These are phyloP conservation scores for Ardeotis arabs DNA, from an alignment of 2,113 vertebrate genomes.

Conservation along the genomic window DNA sequence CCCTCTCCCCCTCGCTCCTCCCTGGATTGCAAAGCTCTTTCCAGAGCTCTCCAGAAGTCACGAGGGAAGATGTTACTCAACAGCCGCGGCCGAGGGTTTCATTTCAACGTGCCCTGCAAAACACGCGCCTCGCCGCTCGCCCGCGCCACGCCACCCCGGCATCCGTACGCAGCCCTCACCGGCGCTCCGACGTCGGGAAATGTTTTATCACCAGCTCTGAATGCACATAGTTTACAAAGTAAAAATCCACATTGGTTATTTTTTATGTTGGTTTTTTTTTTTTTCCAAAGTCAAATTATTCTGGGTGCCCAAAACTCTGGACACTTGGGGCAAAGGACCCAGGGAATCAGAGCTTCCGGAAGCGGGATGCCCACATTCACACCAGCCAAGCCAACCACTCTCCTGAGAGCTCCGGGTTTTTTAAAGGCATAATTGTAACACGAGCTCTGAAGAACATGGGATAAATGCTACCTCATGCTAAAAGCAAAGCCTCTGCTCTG, in stretches of 20 bases:
- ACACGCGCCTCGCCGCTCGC: fast-evolving
- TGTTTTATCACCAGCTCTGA: background rate
- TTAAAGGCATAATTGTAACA: background rate
- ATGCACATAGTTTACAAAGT: background rate
- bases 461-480: background rate
- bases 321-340: background rate
- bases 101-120: background rate
- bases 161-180: fast-evolving
- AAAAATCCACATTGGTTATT: background rate
- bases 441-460: background rate
- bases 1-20: background rate
- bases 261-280: no score
- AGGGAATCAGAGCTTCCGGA: background rate
- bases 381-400: background rate
- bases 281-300: background rate
- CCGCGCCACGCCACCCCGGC: fast-evolving
- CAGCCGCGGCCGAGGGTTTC: background rate
- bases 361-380: background rate
- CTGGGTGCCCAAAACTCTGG: fast-evolving
- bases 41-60: background rate
- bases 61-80: background rate
- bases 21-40: background rate
- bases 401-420: background rate
- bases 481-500: background rate
- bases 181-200: background rate